Evolutionary conservation across 2,888 invertebrate species (phyloP), one percentile per base, ranked within the genome.

Genomic region (Tridacna crocea): DNA sequence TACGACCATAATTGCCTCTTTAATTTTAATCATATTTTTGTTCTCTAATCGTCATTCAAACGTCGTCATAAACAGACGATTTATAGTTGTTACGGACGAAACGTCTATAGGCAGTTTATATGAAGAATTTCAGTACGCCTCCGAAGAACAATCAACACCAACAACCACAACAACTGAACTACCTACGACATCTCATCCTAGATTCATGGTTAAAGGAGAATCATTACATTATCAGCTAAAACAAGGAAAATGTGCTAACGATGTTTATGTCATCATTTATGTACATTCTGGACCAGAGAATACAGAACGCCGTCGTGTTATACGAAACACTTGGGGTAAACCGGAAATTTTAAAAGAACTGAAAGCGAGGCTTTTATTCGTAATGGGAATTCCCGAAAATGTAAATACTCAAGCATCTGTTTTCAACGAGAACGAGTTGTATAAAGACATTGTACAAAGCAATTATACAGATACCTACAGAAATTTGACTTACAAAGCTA

Each of bases 401-500:
- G 61, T 65, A 17, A 70, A 83, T 27, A 77, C 89, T 10, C 91
- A 92, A 82, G 82, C 88, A 10, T 83, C 90, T 8, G 75, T 93
- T 10, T 80, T 86, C 70, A 89, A 92, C 75, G 94, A 94, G 81
- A 87, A 86, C 27, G 88, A 90, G 26, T 78, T 86, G 26, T 93
- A 92, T 83, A 84, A 89, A 19, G 94, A 94, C 80, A 92, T 94
- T 13, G 90, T 94, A 15, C 94, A 94, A 83, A 93, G 90, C 73
- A 91, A 94, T 78, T 95, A 94, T 82, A 51, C 92, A 0, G 95
- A 95, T 87, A 90, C 92, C n/a, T 95, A 95, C 84, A 89, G 93
- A 15, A 95, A 95, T 88, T 90, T 95, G 70, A 95, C 95, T 0
- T 94, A 95, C 87, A 95, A 95, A 87, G 94, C 94, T 63, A 90